phyloP scores from a whole-genome alignment of 2,113 vertebrate genomes.

The Cyrtonyx montezumae region DNA sequence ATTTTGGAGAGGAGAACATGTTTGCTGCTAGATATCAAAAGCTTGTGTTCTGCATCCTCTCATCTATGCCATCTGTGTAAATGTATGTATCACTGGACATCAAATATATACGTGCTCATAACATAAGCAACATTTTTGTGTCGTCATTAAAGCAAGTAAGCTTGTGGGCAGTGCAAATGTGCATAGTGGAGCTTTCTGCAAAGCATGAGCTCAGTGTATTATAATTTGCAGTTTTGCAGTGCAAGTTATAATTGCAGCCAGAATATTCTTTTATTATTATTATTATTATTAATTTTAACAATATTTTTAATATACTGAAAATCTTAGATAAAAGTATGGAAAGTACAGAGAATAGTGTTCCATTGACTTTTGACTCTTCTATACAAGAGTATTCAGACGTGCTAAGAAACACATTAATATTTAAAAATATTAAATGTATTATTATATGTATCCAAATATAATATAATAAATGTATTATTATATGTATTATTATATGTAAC shows the following conservation, averaged over 20 bases:
- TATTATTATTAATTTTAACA: background rate
- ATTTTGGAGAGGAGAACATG: background rate
- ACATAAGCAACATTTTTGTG: constrained; percentile 29
- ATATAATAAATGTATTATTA: too few species aligned
- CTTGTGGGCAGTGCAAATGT: constrained; percentile 52
- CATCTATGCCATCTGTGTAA: constrained; percentile 51
- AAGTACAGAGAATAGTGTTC: background rate
- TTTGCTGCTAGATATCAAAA: constrained; percentile 39
- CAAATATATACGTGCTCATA: background rate
- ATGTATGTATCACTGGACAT: constrained; percentile 28
- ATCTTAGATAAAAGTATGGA: background rate
- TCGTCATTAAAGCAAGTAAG: constrained; percentile 47
- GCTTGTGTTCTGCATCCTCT: constrained; percentile 60
- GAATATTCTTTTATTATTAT: background rate
- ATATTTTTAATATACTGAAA: background rate
- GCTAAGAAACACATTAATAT: background rate
- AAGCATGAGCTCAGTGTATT: constrained; percentile 52
- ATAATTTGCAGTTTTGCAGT: constrained; percentile 41
- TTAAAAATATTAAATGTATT: background rate
- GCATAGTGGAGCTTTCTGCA: constrained; percentile 55
- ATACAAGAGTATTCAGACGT: background rate
- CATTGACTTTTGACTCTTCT: background rate
- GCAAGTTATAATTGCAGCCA: background rate
- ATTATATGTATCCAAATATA: background rate
- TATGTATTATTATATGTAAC: background rate